Evolutionary conservation across 2,797 vertebrate genomes (phyloP), one percentile per base, ranked within the genome.

Genomic region (Loris lydekkerianus): DNA sequence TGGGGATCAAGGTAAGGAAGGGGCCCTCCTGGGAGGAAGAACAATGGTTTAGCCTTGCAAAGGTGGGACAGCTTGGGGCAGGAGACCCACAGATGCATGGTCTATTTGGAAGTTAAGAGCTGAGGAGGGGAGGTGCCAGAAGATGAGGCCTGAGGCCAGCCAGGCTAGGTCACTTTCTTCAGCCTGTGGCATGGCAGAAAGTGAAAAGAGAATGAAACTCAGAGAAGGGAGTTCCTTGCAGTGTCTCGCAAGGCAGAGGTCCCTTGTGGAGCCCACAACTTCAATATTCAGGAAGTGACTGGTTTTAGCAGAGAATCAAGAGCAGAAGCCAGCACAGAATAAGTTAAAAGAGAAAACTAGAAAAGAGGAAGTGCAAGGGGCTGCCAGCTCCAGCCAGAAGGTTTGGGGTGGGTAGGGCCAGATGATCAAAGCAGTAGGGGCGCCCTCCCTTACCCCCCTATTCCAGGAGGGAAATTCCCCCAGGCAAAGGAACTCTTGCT

Each of bases 361-460:
- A 34, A 58, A 58, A 37, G 31, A 63, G 34, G 40, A 70, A 80
- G 61, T 27, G n/a, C 21, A 85, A 60, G 31, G 10, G 53, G 88
- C 65, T 76, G 43, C 25, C 53, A 43, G 29, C 29, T 70, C 18
- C 5, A 13, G 27, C 43, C 27, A n/a, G 83, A 86, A 61, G 27
- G 53, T 4, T 10, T 18, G 29, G 40, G 17, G 27, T 18, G 43
- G 14, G 23, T 14, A 10, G 0, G 20, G 8, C 2, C 14, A 31
- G 46, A 8, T 37, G 29, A 31, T 5, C 31, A 72, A 25, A 49
- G 10, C 13, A 65, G 2, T 29, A 18, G 31, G 69, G n/a, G 0
- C 2, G 63, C 21, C n/a, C 77, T 21, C 0, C 7, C 65, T 17
- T 0, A 5, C 17, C 17, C n/a, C 65, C 15, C 21, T 0, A 0